A percentile compares a stretch with the other conserved stretches of the same genome.
These are phyloP conservation scores for Macrotis lagotis DNA, from an alignment of 2,113 vertebrate species.

Conservation along the genomic window DNA sequence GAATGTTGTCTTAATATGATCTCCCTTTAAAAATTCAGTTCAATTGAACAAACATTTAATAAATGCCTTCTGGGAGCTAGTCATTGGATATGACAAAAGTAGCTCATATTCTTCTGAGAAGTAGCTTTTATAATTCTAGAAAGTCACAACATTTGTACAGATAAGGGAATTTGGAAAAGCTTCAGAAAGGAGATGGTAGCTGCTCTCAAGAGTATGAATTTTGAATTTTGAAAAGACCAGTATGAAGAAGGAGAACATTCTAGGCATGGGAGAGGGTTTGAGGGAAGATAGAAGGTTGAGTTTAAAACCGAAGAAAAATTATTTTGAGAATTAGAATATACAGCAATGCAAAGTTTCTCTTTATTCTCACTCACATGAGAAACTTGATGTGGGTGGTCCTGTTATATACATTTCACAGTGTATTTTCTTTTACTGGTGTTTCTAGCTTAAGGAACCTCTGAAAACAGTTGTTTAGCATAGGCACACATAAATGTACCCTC, in stretches of 20 bases:
- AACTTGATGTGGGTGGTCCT: background rate
- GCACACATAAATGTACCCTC: background rate
- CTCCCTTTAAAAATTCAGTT: background rate
- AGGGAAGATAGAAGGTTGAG: background rate
- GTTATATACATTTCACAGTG: background rate
- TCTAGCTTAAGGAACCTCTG: background rate
- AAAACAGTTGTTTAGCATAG: background rate
- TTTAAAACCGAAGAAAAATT: slow-evolving; percentile 11
- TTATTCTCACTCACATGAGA: background rate
- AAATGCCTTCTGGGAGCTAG: background rate
- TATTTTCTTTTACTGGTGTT: background rate
- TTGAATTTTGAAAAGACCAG: background rate
- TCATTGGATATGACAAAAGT: background rate
- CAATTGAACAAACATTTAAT: background rate
- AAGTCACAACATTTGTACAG: background rate
- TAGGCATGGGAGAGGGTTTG: background rate
- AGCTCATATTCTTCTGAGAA: background rate
- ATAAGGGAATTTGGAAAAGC: background rate
- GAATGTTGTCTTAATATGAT: slow-evolving; percentile 12
- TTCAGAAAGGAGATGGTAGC: background rate
- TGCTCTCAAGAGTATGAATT: background rate
- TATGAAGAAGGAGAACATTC: background rate
- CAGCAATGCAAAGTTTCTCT: background rate
- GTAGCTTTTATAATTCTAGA: background rate
- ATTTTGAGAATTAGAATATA: background rate